Evolutionary conservation across 2,113 vertebrate genomes (phyloP).

Genomic region (Triplophysa siluroides): DNA sequence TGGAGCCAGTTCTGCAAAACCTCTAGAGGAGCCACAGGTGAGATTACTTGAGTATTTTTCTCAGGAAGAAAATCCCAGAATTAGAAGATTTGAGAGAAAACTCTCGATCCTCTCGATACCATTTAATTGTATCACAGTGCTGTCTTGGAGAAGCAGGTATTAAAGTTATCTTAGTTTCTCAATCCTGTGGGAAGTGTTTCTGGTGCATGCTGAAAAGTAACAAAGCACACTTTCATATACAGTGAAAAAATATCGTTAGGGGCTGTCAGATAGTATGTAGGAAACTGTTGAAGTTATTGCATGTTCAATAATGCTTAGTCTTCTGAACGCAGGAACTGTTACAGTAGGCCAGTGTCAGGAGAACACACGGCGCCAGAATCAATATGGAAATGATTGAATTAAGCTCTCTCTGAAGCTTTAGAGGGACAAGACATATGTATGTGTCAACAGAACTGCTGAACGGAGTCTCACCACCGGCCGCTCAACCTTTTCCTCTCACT

Average conservation of each 20-base stretch:
- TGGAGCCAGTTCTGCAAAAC: not conserved
- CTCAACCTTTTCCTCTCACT: not conserved
- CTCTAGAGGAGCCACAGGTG: not conserved
- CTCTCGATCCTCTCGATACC: too few relatives aligned
- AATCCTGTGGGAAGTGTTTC: not conserved
- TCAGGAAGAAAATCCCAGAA: not conserved
- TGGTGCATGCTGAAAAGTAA: slow-evolving; percentile 1
- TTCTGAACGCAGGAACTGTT: slow-evolving; percentile 18
- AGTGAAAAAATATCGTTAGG: slow-evolving; percentile 24
- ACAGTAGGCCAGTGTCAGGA: not conserved
- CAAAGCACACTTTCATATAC: slow-evolving; percentile 2
- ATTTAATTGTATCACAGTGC: not conserved
- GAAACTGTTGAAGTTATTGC: slow-evolving; percentile 41
- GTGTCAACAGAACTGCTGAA: slow-evolving; percentile 30
- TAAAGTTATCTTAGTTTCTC: slow-evolving; percentile 3
- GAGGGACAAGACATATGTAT: slow-evolving; percentile 34
- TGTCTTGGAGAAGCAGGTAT: not conserved
- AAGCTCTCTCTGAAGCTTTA: slow-evolving; percentile 34
- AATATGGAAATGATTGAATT: slow-evolving; percentile 51
- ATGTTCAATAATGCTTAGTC: slow-evolving; percentile 44
- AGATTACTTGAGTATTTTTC: not conserved
- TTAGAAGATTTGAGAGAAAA: not conserved
- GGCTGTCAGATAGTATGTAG: slow-evolving; percentile 42
- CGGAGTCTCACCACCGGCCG: not conserved
- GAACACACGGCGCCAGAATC: slow-evolving; percentile 41